Evolutionary conservation across 2,888 invertebrate genomes (phyloP).

Genomic region (Pristionchus maxplancki): DNA sequence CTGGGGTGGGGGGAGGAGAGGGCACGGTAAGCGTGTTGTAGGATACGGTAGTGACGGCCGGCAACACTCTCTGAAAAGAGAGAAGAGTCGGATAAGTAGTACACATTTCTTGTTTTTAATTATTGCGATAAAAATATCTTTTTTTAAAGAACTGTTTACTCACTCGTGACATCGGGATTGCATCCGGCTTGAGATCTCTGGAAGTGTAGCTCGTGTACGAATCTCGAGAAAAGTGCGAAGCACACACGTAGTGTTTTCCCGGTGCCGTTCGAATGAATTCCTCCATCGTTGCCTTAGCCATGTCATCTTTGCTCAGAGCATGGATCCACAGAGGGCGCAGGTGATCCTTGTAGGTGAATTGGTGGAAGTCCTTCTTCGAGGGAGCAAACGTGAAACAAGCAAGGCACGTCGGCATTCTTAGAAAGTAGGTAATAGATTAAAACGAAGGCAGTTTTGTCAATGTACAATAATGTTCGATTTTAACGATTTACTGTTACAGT

Average conservation of each 20-base stretch:
- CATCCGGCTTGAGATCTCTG: not conserved
- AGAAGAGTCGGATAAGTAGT: not conserved
- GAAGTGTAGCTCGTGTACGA: not conserved
- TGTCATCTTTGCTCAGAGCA: not conserved
- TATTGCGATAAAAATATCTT: not conserved
- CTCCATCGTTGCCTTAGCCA: not conserved
- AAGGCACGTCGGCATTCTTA: not conserved
- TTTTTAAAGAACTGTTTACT: not conserved
- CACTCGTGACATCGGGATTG: not conserved
- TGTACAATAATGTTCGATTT: not conserved
- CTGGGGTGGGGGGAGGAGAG: not conserved
- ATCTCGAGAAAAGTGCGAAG: not conserved
- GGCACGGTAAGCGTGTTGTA: too few relatives aligned
- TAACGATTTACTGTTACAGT: not conserved
- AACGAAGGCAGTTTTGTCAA: not conserved
- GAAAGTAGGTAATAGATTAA: too few relatives aligned
- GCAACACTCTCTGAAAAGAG: not conserved
- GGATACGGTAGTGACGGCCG: not conserved
- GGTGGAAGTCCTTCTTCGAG: not conserved
- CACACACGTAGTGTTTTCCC: not conserved
- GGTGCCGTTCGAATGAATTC: not conserved
- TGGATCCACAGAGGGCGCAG: not conserved
- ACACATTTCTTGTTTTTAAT: not conserved
- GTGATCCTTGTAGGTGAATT: not conserved
- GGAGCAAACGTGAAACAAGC: not conserved